Evolutionary conservation across 1,140 invertebrate genomes (phyloP), one percentile per base, ranked within the genome.

Genomic region (Aphidius ervi): DNA sequence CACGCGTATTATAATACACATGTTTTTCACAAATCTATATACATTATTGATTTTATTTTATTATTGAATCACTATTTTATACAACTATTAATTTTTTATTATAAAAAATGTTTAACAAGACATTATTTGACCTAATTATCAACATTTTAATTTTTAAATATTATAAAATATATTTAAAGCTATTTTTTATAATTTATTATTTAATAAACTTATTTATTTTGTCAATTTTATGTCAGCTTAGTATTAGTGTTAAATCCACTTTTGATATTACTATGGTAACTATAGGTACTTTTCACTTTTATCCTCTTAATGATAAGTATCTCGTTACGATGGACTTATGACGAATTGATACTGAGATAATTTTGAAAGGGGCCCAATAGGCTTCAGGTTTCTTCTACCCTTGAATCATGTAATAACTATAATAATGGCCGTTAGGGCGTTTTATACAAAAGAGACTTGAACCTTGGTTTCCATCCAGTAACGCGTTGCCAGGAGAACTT

Each of bases 311-410:
- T 70, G 67, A 72, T 71, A 68, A 73, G 67, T 68, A 67, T 73
- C 71, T 70, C 67, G 67, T 74, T 73, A 74, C 65, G 47, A 56
- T 56, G 59, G 66, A 68, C 63, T 68, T 70, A 70, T 61, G 70
- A 70, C 57, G 67, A 64, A 73, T 72, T 70, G 66, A 70, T 70
- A 63, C 45, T 58, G 54, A 46, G 45, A 40, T 54, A 40, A 37
- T 16, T 16, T 16, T 16, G 16, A 4, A 10, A 6, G 41, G 47
- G 40, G 42, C 6, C 46, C 10, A 49, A 45, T 6, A 31, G 41
- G 45, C 16, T 39, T 40, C 5, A 39, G 56, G 23, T 31, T 31
- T 31, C 23, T 31, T 31, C 4, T 31, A 31, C 23, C 23, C 23
- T 31, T 1, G 23, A 31, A 31, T 1, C 23, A 31, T 31, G 23